Conservation (phyloP, 2,113 vertebrate genomes). For the Nipponia nippon region DNA sequence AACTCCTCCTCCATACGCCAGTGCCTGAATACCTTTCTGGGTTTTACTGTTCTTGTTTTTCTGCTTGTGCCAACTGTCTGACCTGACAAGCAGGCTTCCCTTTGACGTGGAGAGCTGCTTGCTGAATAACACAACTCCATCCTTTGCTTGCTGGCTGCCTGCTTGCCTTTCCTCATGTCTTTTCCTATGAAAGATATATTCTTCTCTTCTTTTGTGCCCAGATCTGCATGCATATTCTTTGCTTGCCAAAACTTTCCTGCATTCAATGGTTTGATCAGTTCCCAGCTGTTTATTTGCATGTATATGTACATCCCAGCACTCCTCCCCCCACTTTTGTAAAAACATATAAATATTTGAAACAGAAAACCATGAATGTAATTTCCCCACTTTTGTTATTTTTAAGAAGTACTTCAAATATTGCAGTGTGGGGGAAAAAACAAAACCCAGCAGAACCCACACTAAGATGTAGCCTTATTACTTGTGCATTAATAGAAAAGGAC, state of each 20-base stretch:
- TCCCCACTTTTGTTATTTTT: conserved; percentile 27
- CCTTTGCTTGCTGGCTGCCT: not conserved
- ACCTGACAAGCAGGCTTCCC: not conserved
- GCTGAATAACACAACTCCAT: not conserved
- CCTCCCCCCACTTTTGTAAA: conserved; percentile 2
- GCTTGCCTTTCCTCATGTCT: not conserved
- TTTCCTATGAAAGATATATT: not conserved
- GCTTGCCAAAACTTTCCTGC: conserved; percentile 8
- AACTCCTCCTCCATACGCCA: not conserved
- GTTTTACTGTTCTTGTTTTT: not conserved
- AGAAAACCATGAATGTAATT: conserved; percentile 36
- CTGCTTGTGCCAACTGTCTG: not conserved
- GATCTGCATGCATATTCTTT: not conserved
- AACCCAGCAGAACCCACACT: not conserved
- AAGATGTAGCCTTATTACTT: not conserved
- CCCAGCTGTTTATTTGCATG: conserved; percentile 64
- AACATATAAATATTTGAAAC: conserved; percentile 54
- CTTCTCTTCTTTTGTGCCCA: not conserved
- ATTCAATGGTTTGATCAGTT: not conserved
- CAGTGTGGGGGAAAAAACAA: not conserved
- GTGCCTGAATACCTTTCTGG: not conserved
- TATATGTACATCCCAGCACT: not conserved
- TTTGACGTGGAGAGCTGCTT: not conserved
- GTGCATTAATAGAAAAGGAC: not conserved
- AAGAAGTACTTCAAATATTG: not conserved